Evolutionary conservation across 1,140 invertebrate species (phyloP).

Genomic region (Ericerus pela): DNA sequence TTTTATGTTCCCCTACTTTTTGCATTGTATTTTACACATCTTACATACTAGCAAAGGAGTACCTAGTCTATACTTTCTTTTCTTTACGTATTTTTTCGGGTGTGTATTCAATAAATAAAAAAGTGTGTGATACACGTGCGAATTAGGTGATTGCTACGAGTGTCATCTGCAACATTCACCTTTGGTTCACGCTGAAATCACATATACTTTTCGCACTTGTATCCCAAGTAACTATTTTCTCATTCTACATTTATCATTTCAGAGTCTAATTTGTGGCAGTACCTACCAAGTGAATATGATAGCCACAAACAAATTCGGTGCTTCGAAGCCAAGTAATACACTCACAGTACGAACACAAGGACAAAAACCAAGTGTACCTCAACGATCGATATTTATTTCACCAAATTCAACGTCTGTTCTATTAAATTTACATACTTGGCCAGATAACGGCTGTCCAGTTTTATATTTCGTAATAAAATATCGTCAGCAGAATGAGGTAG

Average conservation of each 20-base stretch:
- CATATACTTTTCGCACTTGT: no score
- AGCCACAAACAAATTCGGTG: slow-evolving; percentile 56
- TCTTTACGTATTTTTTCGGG: no score
- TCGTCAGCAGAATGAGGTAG: slow-evolving; percentile 38
- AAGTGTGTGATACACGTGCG: no score
- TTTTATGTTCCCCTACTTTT: no score
- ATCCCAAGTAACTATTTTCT: no score
- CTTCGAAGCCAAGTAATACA: slow-evolving; percentile 48
- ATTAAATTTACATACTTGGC: slow-evolving; percentile 57
- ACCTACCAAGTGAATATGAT: slow-evolving; percentile 56
- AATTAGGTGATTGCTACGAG: no score
- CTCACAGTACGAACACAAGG: slow-evolving; percentile 55
- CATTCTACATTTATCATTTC: no score
- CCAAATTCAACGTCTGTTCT: slow-evolving; percentile 56
- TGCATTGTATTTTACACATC: not conserved
- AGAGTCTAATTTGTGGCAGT: slow-evolving; percentile 52
- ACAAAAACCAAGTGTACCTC: slow-evolving; percentile 49
- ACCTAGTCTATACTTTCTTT: no score
- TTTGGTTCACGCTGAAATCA: no score
- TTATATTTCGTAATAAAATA: slow-evolving; percentile 62
- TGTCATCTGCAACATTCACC: no score
- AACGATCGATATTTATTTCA: slow-evolving; percentile 42
- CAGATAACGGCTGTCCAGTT: slow-evolving; percentile 63
- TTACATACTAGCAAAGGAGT: no score
- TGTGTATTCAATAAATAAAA: no score